phyloP scores from a whole-genome alignment of 2,797 vertebrate species.

The Cyclopterus lumpus region DNA sequence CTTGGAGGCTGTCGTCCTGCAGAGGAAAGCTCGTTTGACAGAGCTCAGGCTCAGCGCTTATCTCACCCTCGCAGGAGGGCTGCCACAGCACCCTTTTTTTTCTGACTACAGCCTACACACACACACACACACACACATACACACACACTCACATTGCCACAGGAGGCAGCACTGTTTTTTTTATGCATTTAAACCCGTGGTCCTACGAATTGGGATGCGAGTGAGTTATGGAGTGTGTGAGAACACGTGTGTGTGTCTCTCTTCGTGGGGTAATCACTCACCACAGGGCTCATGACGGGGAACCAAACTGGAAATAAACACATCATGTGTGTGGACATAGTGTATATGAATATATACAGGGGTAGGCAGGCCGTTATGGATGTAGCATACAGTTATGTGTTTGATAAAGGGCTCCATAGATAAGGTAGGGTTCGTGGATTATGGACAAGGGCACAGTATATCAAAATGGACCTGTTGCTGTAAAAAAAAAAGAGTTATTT shows the following conservation, averaged over 20 bases:
- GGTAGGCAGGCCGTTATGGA: slow-evolving; percentile 57
- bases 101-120: slow-evolving; percentile 17
- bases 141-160: slow-evolving; percentile 33
- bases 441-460: slow-evolving; percentile 27
- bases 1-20: slow-evolving; percentile 58
- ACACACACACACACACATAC: slow-evolving; percentile 28
- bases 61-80: slow-evolving; percentile 72
- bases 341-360: not conserved
- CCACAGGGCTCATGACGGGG: slow-evolving; percentile 20
- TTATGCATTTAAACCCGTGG: slow-evolving; percentile 63
- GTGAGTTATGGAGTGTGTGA: slow-evolving; percentile 21
- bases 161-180: slow-evolving; percentile 55
- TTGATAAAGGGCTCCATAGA: slow-evolving; percentile 66
- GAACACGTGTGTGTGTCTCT: slow-evolving; percentile 19
- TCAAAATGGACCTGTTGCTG: slow-evolving; percentile 33
- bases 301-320: slow-evolving; percentile 45
- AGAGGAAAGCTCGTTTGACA: slow-evolving; percentile 56
- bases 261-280: slow-evolving; percentile 36
- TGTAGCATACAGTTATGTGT: slow-evolving; percentile 63
- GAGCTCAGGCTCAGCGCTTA: slow-evolving; percentile 66
- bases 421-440: slow-evolving; percentile 40
- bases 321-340: slow-evolving; percentile 31
- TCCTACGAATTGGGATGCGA: slow-evolving; percentile 32
- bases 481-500: slow-evolving; percentile 29
- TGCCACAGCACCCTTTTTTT: slow-evolving; percentile 42